Conservation (phyloP, 2,113 vertebrate species). For the Anoura caudifer region DNA sequence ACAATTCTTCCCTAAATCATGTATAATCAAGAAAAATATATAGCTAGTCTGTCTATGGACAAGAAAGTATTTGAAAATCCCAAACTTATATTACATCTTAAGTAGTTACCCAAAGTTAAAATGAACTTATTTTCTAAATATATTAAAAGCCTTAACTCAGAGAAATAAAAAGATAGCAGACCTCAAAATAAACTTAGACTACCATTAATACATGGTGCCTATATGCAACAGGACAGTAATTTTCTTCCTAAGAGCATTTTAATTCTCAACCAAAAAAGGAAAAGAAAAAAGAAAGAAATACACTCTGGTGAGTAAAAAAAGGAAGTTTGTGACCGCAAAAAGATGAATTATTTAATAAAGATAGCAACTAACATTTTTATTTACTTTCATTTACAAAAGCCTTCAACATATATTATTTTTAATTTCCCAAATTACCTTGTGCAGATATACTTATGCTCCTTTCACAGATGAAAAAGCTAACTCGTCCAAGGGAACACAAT, state of each 20-base stretch:
- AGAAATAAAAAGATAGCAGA: background rate
- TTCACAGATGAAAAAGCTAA: conserved; percentile 13
- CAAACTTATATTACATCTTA: background rate
- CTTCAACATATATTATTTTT: background rate
- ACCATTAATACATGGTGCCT: background rate
- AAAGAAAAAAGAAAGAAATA: background rate
- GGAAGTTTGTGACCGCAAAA: background rate
- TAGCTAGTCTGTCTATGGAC: background rate
- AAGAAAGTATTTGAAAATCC: conserved; percentile 7
- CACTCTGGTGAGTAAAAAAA: background rate
- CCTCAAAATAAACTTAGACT: background rate
- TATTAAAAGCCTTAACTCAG: background rate
- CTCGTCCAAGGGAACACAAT: background rate
- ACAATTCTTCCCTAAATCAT: background rate
- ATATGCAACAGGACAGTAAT: background rate
- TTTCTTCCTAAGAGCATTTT: background rate
- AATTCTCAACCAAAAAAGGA: background rate
- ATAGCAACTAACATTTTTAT: background rate
- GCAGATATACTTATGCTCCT: background rate
- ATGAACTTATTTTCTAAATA: background rate
- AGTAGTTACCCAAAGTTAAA: background rate
- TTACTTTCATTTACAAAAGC: conserved; percentile 5
- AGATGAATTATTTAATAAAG: background rate
- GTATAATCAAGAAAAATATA: background rate
- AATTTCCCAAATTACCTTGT: background rate